These are phyloP conservation scores for Rhizomys pruinosus DNA, from an alignment of 2,113 vertebrate species.

Conservation along the genomic window DNA sequence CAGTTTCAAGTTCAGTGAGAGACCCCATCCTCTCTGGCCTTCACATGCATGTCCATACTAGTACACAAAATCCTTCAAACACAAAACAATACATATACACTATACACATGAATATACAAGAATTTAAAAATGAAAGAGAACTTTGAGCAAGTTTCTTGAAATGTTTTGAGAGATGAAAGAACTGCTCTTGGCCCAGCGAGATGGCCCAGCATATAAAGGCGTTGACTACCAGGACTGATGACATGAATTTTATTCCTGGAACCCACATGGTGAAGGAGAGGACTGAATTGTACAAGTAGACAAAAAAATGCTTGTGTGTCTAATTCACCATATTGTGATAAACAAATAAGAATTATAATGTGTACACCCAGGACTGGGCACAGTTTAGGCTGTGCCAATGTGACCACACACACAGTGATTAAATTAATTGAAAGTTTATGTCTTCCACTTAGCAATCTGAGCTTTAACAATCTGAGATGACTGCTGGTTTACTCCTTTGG, in stretches of 20 bases:
- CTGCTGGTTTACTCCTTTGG: neutral
- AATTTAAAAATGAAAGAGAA: neutral
- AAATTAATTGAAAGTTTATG: neutral
- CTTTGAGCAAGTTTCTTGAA: neutral
- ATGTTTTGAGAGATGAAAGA: neutral
- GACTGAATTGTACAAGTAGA: neutral
- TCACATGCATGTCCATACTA: neutral
- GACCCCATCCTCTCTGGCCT: neutral
- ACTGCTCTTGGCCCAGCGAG: neutral
- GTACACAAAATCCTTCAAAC: too few species aligned
- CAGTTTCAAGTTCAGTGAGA: neutral
- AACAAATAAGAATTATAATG: neutral
- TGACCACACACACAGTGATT: neutral
- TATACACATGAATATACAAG: too few species aligned
- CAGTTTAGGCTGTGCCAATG: neutral
- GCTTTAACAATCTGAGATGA: neutral
- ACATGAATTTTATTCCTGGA: neutral
- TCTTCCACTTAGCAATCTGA: neutral
- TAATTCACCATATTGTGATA: neutral
- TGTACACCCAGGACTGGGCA: neutral
- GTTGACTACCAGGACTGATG: neutral
- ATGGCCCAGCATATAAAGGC: neutral
- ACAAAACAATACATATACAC: too few species aligned
- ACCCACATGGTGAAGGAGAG: neutral
- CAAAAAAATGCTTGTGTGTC: neutral